Evolutionary conservation across 1,140 invertebrate species (phyloP), one percentile per base, ranked within the genome.

Genomic region (Drosophila paulistorum): DNA sequence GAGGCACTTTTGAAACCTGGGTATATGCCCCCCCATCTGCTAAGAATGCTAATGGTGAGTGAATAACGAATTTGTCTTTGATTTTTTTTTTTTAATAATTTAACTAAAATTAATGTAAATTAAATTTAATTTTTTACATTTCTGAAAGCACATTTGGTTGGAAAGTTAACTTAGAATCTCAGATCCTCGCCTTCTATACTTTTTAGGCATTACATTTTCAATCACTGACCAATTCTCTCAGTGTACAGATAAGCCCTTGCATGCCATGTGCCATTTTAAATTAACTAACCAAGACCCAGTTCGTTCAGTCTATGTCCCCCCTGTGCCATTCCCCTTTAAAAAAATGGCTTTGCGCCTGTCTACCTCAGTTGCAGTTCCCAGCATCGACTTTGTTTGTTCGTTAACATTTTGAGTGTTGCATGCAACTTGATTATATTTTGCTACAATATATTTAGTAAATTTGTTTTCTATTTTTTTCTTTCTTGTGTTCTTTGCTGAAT

Each of bases 311-410:
- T 51, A 51, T 14, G 26, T 14, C 6, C 42, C 45, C 57, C 51
- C 14, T 30, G 4, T 20, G 17, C 30, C 6, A 39, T 13, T 13
- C 37, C 10, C 37, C 37, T 4, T 13, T 13, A 13, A 26, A 3
- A 13, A 39, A 4, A 39, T 39, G 37, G 9, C 9, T 37, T 37
- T 37, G 35, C 14, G 35, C 59, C 59, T 37, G 41, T 42, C 61
- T 30, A 10, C 7, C 9, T 30, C n/a, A n/a, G 45, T 20, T 51
- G 45, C 61, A 13, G 30, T 26, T n/a, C 37, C 66, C 71, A 71
- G 73, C 69, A 74, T 86, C 68, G 76, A 76, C 65, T 79, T 83
- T 86, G 83, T 86, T 87, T 87, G 83, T 86, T 86, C 84, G 83
- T 83, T 82, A 87, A 79, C 84, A 80, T 87, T 82, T 74, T 71